Base-by-base conservation (phyloP, 2,113 vertebrate genomes). In the Ctenomys sociabilis region DNA sequence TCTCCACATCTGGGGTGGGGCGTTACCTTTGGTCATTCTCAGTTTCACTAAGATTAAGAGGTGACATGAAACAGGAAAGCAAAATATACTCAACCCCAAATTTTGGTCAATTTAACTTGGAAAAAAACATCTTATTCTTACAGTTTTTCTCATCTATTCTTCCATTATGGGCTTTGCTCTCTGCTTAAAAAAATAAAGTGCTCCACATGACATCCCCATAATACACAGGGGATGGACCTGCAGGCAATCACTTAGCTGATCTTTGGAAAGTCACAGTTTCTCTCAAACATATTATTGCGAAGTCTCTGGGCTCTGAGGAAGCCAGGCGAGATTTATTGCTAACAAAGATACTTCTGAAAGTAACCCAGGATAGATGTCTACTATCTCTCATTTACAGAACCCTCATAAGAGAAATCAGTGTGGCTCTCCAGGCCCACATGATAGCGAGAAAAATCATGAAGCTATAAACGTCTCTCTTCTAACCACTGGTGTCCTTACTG, bases 161-260 rank as follows among this genome's bases (percentile, higher is more conserved):
- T 66, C 52, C 82, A 86, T 52, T 82, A 96, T 40, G 57, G 78
- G n/a, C 3, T 91, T 77, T 70, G 16, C 30, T 52, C 68, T 21
- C n/a, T 59, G 19, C 70, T 72, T 72, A 72, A 70, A 70, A 70
- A 70, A 59, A 28, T 63, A 21, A 64, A 88, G 43, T 57, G 13
- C 3, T 88, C 26, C 37, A 92, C 45, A 78, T 83, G 26, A 83
- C 10, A 57, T 66, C 22, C 40, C 13, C 32, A 21, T 2, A 63
- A 63, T 7, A 35, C 24, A 11, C 9, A 83, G 4, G 7, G 43
- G 28, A 49, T 84, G 19, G 10, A 37, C 19, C 6, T 85, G 72
- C 11, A 57, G 2, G 10, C 70, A 73, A 32, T 0, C 1, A n/a
- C 72, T 61, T 68, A 63, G 21, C 6, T 78, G 49, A 93, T 75